phyloP scores from a whole-genome alignment of 2,113 vertebrate genomes.

The Ellobius talpinus region DNA sequence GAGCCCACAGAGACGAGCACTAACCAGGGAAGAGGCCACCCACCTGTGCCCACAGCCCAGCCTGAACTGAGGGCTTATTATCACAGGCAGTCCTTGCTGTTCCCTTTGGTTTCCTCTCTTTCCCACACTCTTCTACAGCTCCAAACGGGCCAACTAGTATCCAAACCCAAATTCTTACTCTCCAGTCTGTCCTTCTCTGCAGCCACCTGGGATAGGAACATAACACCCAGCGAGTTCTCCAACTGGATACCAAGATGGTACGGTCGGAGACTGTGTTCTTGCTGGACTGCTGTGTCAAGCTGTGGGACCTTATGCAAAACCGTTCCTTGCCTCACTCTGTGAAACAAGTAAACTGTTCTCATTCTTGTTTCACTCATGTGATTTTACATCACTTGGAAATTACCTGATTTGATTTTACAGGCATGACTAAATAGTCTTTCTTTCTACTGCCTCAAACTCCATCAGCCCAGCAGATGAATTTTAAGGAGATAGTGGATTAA shows the following conservation, averaged over 20 bases:
- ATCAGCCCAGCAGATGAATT: not conserved
- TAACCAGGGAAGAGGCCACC: conserved; percentile 64
- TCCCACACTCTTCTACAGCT: conserved; percentile 74
- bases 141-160: conserved; percentile 57
- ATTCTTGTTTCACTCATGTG: not conserved
- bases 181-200: not conserved
- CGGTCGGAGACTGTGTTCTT: conserved; percentile 14
- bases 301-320: not conserved
- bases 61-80: conserved; percentile 73
- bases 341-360: conserved; percentile 1
- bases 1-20: conserved; percentile 11
- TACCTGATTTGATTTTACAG: not conserved
- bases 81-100: conserved; percentile 50
- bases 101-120: conserved; percentile 75
- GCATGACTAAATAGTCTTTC: not conserved
- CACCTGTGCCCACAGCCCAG: not conserved
- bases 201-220: conserved; percentile 25
- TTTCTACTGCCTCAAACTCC: not conserved
- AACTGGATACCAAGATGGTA: not conserved
- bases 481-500: not conserved
- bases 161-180: conserved; percentile 67
- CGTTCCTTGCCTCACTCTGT: not conserved
- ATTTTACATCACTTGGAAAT: not conserved
- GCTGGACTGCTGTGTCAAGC: not conserved
- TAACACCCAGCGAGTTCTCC: conserved; percentile 18